These are phyloP conservation scores for Lepidocolaptes lacrymiger DNA, from an alignment of 2,797 vertebrate genomes.

Conservation along the genomic window DNA sequence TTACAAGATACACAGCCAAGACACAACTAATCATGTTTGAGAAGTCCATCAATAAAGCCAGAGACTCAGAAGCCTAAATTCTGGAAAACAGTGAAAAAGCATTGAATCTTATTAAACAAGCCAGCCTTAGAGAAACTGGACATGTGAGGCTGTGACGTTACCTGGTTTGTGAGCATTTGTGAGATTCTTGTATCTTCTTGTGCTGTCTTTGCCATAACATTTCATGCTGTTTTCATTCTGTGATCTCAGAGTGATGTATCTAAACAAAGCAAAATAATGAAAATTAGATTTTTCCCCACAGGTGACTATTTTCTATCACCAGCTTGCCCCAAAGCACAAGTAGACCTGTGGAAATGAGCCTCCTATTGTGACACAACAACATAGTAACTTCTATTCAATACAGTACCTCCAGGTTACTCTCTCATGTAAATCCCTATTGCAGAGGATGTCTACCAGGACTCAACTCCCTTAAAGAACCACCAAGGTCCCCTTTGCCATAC, in stretches of 20 bases:
- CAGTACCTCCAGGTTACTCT: not conserved
- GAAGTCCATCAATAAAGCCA: not conserved
- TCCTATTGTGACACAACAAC: not conserved
- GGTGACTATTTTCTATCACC: not conserved
- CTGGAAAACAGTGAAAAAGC: not conserved
- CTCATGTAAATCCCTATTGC: not conserved
- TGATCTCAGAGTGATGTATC: conserved; percentile 15
- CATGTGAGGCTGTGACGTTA: not conserved
- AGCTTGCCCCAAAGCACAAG: not conserved
- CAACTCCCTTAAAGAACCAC: not conserved
- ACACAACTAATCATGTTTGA: not conserved
- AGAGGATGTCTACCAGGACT: not conserved
- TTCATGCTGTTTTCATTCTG: conserved; percentile 55
- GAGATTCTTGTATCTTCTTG: conserved; percentile 23
- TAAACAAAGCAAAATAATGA: conserved; percentile 23
- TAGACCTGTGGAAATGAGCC: not conserved
- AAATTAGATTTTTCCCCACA: not conserved
- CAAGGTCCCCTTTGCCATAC: not conserved
- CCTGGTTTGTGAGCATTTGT: conserved; percentile 34
- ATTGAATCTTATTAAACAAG: not conserved
- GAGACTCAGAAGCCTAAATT: not conserved
- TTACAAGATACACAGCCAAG: not conserved
- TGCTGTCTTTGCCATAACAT: conserved; percentile 19
- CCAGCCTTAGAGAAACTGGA: not conserved
- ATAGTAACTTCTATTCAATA: not conserved